Percentiles rank a stretch among this genome's conserved stretches.
Evolutionary conservation across 2,113 vertebrate species (phyloP).

Genomic region (Muntiacus muntjak): DNA sequence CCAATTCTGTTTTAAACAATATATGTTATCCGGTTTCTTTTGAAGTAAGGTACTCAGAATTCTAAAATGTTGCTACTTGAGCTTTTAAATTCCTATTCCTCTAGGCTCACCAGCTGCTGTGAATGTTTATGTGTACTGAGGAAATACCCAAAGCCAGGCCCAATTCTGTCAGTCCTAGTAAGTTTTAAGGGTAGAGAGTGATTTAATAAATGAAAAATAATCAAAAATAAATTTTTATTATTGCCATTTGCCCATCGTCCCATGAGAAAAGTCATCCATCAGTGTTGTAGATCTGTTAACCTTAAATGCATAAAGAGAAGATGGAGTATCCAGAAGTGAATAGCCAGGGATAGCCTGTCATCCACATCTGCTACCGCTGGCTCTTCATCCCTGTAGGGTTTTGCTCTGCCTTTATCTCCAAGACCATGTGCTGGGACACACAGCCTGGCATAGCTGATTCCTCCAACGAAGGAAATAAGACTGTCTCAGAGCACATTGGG

Average conservation of each 20-base stretch:
- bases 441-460: neutral
- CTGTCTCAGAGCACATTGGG: neutral
- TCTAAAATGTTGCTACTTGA: neutral
- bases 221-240: neutral
- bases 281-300: neutral
- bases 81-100: neutral
- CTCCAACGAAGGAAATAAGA: neutral
- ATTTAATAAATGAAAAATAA: neutral
- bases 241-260: neutral
- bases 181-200: neutral
- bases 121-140: neutral
- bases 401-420: neutral
- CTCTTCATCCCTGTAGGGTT: fast-evolving
- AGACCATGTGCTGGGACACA: neutral
- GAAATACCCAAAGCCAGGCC: neutral
- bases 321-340: neutral
- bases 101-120: neutral
- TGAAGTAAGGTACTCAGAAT: neutral
- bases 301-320: neutral
- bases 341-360: neutral
- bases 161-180: neutral
- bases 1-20: neutral
- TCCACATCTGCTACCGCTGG: fast-evolving
- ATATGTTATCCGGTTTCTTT: neutral
- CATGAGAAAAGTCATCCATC: neutral